Evolutionary conservation across 37 sponge, comb jelly and placozoan species (phyloP).

Genomic region (Aphrocallistes beatrix): DNA sequence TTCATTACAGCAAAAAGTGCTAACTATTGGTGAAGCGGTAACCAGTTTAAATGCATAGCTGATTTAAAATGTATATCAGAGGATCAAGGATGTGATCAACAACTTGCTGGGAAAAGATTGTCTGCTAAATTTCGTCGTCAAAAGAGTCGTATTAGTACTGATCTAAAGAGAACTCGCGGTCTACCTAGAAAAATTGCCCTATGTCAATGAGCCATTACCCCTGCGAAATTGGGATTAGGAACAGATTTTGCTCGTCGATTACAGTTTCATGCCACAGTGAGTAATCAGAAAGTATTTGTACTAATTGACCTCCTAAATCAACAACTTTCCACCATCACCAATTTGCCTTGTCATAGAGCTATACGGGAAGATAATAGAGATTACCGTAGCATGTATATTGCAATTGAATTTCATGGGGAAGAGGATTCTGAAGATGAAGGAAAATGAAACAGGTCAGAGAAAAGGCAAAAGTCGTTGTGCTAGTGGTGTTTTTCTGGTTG

Average conservation of each 20-base stretch:
- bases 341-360: not conserved
- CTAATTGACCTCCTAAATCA: conserved; percentile 18
- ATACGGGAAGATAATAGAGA: not conserved
- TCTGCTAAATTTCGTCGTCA: not conserved
- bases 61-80: not conserved
- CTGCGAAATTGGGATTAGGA: not conserved
- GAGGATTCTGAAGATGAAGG: conserved; percentile 3
- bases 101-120: not conserved
- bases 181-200: conserved; percentile 14
- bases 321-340: conserved; percentile 2
- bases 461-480: not conserved
- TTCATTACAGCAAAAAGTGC: not conserved
- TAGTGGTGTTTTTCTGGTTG: conserved; percentile 6
- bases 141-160: conserved; percentile 6
- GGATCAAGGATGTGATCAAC: conserved; percentile 5
- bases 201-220: not conserved
- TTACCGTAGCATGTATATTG: not conserved
- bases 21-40: not conserved
- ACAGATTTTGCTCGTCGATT: conserved; percentile 3
- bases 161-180: not conserved
- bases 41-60: not conserved
- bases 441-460: not conserved
- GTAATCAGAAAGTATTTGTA: not conserved
- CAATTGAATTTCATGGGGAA: not conserved
- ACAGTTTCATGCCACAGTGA: conserved; percentile 11